Evolutionary conservation across 2,113 vertebrate genomes (phyloP).

Genomic region (Clarias magur): DNA sequence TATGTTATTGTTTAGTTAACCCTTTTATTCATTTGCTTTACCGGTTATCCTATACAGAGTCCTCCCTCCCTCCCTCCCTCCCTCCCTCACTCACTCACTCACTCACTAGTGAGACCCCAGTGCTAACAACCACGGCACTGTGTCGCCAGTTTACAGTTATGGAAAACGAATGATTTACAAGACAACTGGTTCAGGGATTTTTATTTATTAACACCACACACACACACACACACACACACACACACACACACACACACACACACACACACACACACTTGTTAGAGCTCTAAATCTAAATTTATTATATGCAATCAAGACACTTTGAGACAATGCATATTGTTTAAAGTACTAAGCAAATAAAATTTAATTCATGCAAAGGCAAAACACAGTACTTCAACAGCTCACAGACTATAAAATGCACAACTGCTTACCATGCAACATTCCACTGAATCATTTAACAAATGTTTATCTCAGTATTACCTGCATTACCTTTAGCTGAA

Average conservation of each 20-base stretch:
- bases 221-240: not conserved
- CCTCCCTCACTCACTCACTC: too few relatives aligned
- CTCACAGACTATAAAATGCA: not conserved
- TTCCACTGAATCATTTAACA: not conserved
- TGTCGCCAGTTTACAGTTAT: not conserved
- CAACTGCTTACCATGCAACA: not conserved
- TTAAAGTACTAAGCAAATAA: not conserved
- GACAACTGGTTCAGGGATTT: not conserved
- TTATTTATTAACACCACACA: not conserved
- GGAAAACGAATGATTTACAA: not conserved
- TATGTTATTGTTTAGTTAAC: not conserved
- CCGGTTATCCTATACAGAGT: too few relatives aligned
- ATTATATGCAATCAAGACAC: not conserved
- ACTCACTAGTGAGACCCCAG: too few relatives aligned
- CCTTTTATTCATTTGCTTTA: too few relatives aligned
- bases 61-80: too few relatives aligned
- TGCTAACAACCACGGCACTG: too few relatives aligned
- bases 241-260: not conserved
- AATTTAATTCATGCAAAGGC: not conserved
- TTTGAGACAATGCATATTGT: not conserved
- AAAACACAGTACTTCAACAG: not conserved
- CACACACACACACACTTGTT: not conserved
- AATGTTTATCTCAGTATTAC: not conserved
- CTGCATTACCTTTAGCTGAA: not conserved
- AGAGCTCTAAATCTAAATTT: not conserved